Evolutionary conservation across 2,888 invertebrate species (phyloP).

Genomic region (Melanostoma mellinum): DNA sequence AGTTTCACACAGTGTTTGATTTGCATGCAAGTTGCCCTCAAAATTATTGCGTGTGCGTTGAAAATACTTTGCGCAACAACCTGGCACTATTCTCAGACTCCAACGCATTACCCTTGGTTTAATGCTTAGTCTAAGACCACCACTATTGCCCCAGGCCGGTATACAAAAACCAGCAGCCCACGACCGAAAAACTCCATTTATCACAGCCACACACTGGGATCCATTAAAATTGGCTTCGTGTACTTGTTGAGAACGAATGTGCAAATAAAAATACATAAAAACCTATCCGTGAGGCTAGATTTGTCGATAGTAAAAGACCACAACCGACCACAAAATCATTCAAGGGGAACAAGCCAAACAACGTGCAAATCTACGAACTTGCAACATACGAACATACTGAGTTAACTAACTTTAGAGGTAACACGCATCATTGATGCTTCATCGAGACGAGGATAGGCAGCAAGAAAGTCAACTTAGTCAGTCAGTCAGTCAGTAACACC

Average conservation of each 20-base stretch:
- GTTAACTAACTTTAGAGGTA: constrained; percentile 35
- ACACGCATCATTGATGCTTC: constrained; percentile 48
- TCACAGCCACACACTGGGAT: constrained; percentile 27
- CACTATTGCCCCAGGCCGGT: constrained; percentile 5
- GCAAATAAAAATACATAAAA: constrained; percentile 15
- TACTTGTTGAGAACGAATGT: constrained; percentile 40
- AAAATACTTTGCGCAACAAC: constrained; percentile 45
- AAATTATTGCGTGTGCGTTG: constrained; percentile 38
- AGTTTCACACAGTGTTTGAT: constrained; percentile 60
- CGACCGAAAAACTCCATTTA: constrained; percentile 44
- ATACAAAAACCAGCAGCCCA: constrained; percentile 50
- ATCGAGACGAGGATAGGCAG: background rate
- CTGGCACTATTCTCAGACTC: constrained; percentile 41
- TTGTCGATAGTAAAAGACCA: constrained; percentile 40
- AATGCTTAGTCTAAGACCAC: constrained; percentile 7
- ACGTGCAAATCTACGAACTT: constrained; percentile 22
- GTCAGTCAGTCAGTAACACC: constrained; percentile 47
- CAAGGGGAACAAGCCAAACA: constrained; percentile 47
- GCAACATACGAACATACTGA: constrained; percentile 14
- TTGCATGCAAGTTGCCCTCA: constrained; percentile 41
- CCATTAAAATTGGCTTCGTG: constrained; percentile 52
- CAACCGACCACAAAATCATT: constrained; percentile 42
- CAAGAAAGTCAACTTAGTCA: background rate
- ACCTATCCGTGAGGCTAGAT: constrained; percentile 47
- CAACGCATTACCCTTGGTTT: constrained; percentile 57